These are phyloP conservation scores for Garrulus glandarius DNA, from an alignment of 2,797 vertebrate genomes.

Conservation along the genomic window DNA sequence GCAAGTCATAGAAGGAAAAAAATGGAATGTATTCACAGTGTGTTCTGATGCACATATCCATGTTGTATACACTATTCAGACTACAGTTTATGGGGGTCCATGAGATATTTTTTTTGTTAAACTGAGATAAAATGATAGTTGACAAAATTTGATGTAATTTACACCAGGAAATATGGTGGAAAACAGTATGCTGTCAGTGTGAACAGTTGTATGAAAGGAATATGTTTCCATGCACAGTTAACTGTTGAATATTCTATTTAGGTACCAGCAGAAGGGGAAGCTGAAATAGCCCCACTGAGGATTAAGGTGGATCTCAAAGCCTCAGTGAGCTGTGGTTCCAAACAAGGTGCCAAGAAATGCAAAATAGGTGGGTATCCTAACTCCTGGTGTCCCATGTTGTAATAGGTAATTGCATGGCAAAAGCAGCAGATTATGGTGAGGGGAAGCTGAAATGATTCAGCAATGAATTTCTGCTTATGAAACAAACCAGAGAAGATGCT, in stretches of 20 bases:
- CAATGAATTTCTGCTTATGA: neutral
- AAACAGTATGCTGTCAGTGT: accelerated
- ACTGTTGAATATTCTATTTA: neutral
- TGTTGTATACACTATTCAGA: neutral
- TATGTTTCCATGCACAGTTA: neutral
- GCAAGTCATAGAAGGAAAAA: neutral
- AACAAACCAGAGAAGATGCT: neutral
- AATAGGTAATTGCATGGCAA: neutral
- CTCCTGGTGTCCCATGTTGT: neutral
- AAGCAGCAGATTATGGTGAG: neutral
- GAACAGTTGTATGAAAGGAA: neutral
- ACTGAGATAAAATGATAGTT: neutral
- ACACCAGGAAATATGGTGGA: neutral
- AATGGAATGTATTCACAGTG: neutral
- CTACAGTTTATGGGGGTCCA: neutral
- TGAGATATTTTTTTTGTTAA: neutral
- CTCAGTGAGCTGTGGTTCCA: neutral
- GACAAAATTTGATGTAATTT: neutral
- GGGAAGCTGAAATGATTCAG: neutral
- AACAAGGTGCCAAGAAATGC: neutral
- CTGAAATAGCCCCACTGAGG: neutral
- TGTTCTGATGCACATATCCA: neutral
- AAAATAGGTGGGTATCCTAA: neutral
- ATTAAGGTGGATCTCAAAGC: neutral
- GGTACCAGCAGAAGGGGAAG: neutral